These are phyloP conservation scores for Jacana jacana DNA, from an alignment of 2,113 vertebrate genomes.

Conservation along the genomic window DNA sequence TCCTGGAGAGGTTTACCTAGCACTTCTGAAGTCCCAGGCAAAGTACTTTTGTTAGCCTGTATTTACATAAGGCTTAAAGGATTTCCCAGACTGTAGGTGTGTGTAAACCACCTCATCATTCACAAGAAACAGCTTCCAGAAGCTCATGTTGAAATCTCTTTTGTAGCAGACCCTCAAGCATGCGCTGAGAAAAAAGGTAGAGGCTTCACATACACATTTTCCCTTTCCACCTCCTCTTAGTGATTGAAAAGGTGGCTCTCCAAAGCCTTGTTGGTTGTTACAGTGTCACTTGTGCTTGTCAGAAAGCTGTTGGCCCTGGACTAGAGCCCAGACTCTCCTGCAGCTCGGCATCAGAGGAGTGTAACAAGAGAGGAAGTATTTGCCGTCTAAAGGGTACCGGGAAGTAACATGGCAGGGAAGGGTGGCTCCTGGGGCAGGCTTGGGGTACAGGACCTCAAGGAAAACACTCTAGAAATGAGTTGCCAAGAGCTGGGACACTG, in stretches of 20 bases:
- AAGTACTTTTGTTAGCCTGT: neutral
- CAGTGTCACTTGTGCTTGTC: neutral
- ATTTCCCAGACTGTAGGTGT: neutral
- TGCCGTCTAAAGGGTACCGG: neutral
- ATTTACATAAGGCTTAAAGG: neutral
- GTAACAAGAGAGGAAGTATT: neutral
- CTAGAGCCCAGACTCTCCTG: neutral
- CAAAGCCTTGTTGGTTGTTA: neutral
- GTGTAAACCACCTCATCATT: neutral
- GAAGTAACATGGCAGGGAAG: neutral
- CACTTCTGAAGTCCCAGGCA: neutral
- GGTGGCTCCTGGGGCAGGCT: neutral
- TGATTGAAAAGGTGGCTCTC: neutral
- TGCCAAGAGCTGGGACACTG: neutral
- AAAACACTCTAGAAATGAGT: neutral
- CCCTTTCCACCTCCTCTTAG: neutral
- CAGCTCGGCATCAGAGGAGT: neutral
- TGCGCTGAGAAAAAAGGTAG: neutral
- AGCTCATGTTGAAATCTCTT: neutral
- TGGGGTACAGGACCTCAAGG: neutral
- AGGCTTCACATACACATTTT: neutral
- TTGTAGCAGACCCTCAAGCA: neutral
- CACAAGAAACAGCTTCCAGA: neutral
- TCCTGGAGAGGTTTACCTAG: neutral
- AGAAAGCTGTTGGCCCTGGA: neutral